Evolutionary conservation across 2,113 vertebrate genomes (phyloP).

Genomic region (Oreocharis arfaki): DNA sequence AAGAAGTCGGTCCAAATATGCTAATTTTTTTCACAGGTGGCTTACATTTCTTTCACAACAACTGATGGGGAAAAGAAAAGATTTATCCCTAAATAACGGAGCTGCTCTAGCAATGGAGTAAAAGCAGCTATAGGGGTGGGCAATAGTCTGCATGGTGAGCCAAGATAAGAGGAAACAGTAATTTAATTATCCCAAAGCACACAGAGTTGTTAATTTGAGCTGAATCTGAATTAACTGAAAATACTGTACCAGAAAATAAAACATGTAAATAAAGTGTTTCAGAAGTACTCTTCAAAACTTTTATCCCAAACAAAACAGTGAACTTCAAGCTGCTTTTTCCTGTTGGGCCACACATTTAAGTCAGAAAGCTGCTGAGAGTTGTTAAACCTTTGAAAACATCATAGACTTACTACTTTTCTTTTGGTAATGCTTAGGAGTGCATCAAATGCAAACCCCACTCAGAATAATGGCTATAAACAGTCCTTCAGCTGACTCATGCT

Average conservation of each 20-base stretch:
- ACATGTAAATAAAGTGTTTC: conserved; percentile 32
- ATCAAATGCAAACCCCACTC: not conserved
- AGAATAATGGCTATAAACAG: not conserved
- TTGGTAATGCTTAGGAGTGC: not conserved
- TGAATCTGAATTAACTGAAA: conserved; percentile 57
- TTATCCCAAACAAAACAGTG: conserved; percentile 18
- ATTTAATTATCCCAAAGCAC: conserved; percentile 80
- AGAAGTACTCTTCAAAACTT: conserved; percentile 37
- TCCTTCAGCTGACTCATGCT: not conserved
- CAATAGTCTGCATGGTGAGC: conserved; percentile 55
- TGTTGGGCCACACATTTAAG: conserved; percentile 20
- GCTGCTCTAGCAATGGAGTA: conserved; percentile 18
- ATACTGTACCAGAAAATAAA: conserved; percentile 56
- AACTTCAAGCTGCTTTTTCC: conserved; percentile 1
- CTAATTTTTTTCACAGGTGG: conserved; percentile 46
- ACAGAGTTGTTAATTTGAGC: conserved; percentile 56
- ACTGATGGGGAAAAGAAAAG: conserved; percentile 30
- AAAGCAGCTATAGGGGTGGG: conserved; percentile 48
- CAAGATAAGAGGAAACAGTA: conserved; percentile 75
- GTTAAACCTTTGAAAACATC: not conserved
- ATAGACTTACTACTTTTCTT: not conserved
- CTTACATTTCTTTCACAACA: conserved; percentile 48
- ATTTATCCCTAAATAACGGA: conserved; percentile 44
- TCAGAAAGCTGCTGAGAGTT: not conserved
- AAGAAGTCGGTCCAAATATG: conserved; percentile 42